These are phyloP conservation scores for Ibidorhyncha struthersii DNA, from an alignment of 2,113 vertebrate species.

Conservation along the genomic window DNA sequence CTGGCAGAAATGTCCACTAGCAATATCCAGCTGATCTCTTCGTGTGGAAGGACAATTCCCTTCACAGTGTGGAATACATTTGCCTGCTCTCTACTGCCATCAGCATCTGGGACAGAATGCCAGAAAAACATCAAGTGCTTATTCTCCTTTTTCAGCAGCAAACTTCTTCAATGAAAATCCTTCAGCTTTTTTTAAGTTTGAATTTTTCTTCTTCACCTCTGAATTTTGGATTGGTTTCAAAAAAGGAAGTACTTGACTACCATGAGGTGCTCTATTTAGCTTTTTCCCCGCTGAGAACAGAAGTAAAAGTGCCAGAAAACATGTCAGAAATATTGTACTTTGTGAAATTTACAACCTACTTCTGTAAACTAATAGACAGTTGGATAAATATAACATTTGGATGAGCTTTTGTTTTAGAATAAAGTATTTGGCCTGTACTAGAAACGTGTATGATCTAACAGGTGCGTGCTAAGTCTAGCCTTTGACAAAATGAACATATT, in stretches of 20 bases:
- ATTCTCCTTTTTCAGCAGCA: neutral
- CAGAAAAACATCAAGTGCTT: neutral
- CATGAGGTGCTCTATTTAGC: neutral
- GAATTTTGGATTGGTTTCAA: neutral
- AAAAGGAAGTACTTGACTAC: neutral
- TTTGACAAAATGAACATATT: neutral
- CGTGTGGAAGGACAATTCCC: neutral
- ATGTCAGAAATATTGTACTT: neutral
- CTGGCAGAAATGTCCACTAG: neutral
- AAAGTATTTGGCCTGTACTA: neutral
- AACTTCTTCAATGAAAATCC: neutral
- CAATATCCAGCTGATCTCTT: neutral
- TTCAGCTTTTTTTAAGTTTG: fast-evolving
- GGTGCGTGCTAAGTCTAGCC: neutral
- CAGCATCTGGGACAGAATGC: neutral
- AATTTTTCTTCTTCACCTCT: neutral
- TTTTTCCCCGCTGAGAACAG: neutral
- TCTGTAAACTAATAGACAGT: neutral
- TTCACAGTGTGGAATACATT: neutral
- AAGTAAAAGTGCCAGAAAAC: neutral
- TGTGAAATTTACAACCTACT: neutral
- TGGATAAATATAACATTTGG: neutral
- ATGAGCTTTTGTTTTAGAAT: neutral
- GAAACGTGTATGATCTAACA: neutral
- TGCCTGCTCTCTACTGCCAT: neutral